A percentile compares a stretch with the other conserved stretches of the same genome.
These are phyloP conservation scores for Oxyura jamaicensis DNA, from an alignment of 2,113 vertebrate species.

Conservation along the genomic window DNA sequence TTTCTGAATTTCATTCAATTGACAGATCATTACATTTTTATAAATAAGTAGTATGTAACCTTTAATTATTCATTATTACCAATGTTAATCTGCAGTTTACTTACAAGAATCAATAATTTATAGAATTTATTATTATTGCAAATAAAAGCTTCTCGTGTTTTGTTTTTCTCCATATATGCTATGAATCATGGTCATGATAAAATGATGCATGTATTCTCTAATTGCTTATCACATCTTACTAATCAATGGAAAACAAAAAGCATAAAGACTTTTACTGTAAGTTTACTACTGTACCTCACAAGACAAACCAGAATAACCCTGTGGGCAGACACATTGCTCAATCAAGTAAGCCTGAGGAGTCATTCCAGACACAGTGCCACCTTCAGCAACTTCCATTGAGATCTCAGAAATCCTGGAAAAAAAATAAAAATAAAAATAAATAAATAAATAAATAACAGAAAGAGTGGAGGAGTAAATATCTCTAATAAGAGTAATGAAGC, in stretches of 20 bases:
- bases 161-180: not conserved
- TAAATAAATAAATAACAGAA: not conserved
- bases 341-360: conserved; percentile 85
- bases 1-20: not conserved
- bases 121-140: not conserved
- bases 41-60: not conserved
- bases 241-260: not conserved
- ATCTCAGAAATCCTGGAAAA: conserved; percentile 93
- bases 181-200: not conserved
- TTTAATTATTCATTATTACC: not conserved
- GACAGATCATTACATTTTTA: not conserved
- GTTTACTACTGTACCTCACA: conserved; percentile 86
- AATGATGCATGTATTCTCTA: not conserved
- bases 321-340: conserved; percentile 90
- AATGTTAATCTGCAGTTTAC: not conserved
- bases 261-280: not conserved
- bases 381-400: conserved; percentile 88
- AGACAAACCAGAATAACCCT: conserved; percentile 91
- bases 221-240: not conserved
- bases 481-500: not conserved
- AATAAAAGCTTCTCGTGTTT: not conserved
- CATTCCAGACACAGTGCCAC: conserved; percentile 73
- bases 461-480: not conserved
- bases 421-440: not conserved
- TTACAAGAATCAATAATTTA: not conserved